Percentiles rank a stretch among this genome's conserved stretches.
phyloP scores from a whole-genome alignment of 2,797 vertebrate species.

The Mus caroli region DNA sequence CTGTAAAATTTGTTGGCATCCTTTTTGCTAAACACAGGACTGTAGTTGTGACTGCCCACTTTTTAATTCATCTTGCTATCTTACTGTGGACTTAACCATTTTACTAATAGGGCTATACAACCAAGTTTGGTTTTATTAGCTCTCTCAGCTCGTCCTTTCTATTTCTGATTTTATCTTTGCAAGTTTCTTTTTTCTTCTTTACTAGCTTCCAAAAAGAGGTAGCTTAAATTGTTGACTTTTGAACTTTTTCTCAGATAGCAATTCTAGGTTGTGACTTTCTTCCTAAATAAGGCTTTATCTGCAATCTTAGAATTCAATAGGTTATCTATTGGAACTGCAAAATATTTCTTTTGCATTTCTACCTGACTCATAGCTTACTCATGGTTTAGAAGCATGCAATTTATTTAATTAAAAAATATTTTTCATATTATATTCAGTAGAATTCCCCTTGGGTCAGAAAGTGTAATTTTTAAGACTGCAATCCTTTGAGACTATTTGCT shows the following conservation, averaged over 20 bases:
- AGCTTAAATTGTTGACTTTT: background rate
- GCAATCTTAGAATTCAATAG: background rate
- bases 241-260: background rate
- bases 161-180: slow-evolving; percentile 1
- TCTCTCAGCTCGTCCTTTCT: background rate
- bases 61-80: background rate
- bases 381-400: background rate
- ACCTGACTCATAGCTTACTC: background rate
- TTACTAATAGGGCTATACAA: background rate
- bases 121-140: background rate
- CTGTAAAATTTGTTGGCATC: background rate
- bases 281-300: background rate
- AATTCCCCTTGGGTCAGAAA: slow-evolving; percentile 20
- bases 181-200: background rate
- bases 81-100: background rate
- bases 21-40: background rate
- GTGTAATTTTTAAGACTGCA: background rate
- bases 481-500: background rate
- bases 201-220: background rate
- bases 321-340: background rate
- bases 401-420: slow-evolving; percentile 31
- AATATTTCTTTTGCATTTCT: slow-evolving; percentile 20
- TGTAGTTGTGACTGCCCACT: background rate
- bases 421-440: background rate
- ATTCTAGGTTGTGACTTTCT: background rate